Percentiles rank a stretch among this genome's conserved stretches.
Conservation (phyloP, 2,888 invertebrate genomes). For the Amitus sp. region DNA sequence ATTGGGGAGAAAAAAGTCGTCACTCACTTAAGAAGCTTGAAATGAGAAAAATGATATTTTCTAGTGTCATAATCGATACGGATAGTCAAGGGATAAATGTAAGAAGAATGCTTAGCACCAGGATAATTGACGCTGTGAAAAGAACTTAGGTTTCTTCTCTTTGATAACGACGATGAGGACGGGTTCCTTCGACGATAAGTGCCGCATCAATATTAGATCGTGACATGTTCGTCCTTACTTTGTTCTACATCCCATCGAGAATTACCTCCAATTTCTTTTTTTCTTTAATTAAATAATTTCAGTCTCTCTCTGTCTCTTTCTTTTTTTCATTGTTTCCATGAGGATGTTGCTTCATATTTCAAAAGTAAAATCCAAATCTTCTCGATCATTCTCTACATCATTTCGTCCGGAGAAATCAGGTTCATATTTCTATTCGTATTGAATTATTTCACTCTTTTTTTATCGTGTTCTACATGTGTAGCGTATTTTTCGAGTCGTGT, state of each 20-base stretch:
- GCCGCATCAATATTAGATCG: neutral
- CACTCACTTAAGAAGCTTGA: constrained; percentile 18
- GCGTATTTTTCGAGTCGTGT: neutral
- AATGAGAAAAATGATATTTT: constrained; percentile 12
- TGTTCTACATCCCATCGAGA: neutral
- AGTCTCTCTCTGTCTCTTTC: no score
- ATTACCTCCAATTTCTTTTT: neutral
- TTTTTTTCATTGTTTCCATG: no score
- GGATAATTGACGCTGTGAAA: constrained; percentile 3
- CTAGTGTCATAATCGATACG: constrained; percentile 14
- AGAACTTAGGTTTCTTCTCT: neutral
- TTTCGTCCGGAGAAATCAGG: neutral
- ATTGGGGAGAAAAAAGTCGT: constrained; percentile 27
- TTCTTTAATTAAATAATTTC: no score
- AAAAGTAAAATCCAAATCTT: no score
- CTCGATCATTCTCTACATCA: neutral
- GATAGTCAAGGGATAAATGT: constrained; percentile 10
- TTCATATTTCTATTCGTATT: neutral
- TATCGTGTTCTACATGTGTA: neutral
- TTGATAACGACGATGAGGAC: constrained; percentile 6
- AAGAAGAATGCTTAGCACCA: constrained; percentile 11
- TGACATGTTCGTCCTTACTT: neutral
- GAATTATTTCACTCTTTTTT: neutral
- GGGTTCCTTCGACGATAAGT: constrained; percentile 3
- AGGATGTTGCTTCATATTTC: no score